Percentiles rank a stretch among this genome's conserved stretches.
These are phyloP conservation scores for Trichonephila clavipes DNA, from an alignment of 1,140 invertebrate species.

Conservation along the genomic window DNA sequence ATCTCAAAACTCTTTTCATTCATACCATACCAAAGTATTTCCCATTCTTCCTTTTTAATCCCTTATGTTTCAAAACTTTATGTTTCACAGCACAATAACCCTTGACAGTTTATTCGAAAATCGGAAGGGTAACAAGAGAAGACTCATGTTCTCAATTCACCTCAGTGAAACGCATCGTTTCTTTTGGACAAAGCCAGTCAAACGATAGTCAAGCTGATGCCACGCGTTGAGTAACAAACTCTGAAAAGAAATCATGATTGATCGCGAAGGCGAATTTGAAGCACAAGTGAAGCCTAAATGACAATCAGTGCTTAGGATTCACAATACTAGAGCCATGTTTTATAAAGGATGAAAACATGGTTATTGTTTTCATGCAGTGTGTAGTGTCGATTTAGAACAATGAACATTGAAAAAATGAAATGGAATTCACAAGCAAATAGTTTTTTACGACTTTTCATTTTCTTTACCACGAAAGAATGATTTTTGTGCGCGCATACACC, in stretches of 20 bases:
- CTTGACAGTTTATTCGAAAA: constrained; percentile 35
- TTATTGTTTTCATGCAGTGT: constrained; percentile 10
- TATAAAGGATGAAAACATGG: constrained; percentile 20
- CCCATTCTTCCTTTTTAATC: not conserved
- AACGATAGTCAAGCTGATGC: constrained; percentile 31
- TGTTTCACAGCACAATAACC: constrained; percentile 42
- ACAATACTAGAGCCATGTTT: constrained; percentile 40
- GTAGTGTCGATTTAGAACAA: not conserved
- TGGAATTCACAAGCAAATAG: not conserved
- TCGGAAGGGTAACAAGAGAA: constrained; percentile 27
- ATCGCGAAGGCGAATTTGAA: constrained; percentile 37
- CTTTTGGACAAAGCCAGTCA: constrained; percentile 42
- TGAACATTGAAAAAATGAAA: not conserved
- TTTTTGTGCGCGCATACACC: too few species aligned
- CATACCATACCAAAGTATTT: not conserved
- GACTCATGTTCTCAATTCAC: not conserved
- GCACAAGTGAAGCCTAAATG: constrained; percentile 63
- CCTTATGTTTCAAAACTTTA: constrained; percentile 19
- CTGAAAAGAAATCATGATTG: constrained; percentile 49
- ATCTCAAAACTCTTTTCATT: constrained; percentile 33
- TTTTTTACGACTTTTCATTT: constrained; percentile 15
- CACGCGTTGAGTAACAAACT: constrained; percentile 39
- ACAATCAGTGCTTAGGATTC: constrained; percentile 62
- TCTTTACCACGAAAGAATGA: not conserved
- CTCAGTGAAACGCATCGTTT: constrained; percentile 19